These are phyloP conservation scores for Gallinago paraguaiae DNA, from an alignment of 2,113 vertebrate species.

Conservation along the genomic window DNA sequence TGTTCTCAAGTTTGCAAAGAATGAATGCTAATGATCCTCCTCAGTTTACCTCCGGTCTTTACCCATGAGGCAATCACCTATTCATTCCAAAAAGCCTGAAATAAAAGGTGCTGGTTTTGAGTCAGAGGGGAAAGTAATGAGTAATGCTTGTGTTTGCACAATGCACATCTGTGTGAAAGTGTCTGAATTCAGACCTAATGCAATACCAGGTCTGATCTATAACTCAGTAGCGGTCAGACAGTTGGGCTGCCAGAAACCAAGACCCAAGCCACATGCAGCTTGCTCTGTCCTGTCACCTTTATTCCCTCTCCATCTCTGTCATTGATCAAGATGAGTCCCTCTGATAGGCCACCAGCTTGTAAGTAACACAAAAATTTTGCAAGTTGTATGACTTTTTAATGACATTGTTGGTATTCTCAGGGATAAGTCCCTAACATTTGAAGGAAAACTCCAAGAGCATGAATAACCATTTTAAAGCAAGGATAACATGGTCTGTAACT, in stretches of 20 bases:
- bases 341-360: not conserved
- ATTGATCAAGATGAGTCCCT: not conserved
- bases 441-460: not conserved
- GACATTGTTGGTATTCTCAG: not conserved
- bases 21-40: not conserved
- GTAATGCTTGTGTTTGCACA: not conserved
- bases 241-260: not conserved
- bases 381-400: not conserved
- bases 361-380: not conserved
- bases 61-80: not conserved
- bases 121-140: not conserved
- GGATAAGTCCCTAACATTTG: not conserved
- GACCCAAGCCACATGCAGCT: not conserved
- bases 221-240: not conserved
- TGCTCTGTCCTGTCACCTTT: not conserved
- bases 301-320: not conserved
- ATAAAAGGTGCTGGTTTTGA: not conserved
- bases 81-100: not conserved
- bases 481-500: not conserved
- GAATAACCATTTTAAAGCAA: not conserved
- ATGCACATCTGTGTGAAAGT: not conserved
- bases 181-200: not conserved
- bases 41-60: not conserved
- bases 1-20: not conserved
- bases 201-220: not conserved